Evolutionary conservation across 2,888 invertebrate species (phyloP).

Genomic region (Brenthis daphne): DNA sequence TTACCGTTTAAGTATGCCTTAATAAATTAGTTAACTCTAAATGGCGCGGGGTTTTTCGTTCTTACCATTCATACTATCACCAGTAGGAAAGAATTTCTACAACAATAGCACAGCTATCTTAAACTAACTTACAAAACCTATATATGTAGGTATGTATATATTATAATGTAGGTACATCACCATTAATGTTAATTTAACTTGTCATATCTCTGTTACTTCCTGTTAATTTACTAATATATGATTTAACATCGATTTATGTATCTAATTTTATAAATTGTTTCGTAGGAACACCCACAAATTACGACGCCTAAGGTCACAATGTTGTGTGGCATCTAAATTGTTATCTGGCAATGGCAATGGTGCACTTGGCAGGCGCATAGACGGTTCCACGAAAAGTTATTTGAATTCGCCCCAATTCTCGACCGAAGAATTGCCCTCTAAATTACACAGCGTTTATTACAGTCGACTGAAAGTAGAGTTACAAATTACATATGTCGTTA

Average conservation of each 20-base stretch:
- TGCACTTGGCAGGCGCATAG: slow-evolving; percentile 65
- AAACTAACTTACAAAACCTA: too few species aligned
- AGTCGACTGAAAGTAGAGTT: slow-evolving; percentile 6
- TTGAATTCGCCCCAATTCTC: slow-evolving; percentile 75
- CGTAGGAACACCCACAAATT: slow-evolving; percentile 6
- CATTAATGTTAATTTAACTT: too few species aligned
- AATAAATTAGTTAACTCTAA: too few species aligned
- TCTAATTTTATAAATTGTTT: slow-evolving; percentile 8
- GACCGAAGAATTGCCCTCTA: slow-evolving; percentile 60
- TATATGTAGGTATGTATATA: too few species aligned
- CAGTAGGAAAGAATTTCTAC: too few species aligned
- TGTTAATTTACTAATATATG: too few species aligned
- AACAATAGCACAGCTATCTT: too few species aligned
- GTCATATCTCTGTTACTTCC: too few species aligned
- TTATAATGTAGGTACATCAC: too few species aligned
- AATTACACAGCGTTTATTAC: slow-evolving; percentile 43
- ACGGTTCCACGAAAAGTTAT: slow-evolving; percentile 75
- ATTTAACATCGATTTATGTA: background rate
- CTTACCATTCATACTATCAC: too few species aligned
- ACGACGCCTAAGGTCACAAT: slow-evolving; percentile 43
- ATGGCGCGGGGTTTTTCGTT: too few species aligned
- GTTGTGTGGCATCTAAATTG: slow-evolving; percentile 56
- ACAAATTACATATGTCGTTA: background rate
- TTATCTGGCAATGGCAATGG: slow-evolving; percentile 76
- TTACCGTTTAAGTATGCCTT: too few species aligned